Evolutionary conservation across 2,888 invertebrate species (phyloP), one percentile per base, ranked within the genome.

Genomic region (Lingula anatina): DNA sequence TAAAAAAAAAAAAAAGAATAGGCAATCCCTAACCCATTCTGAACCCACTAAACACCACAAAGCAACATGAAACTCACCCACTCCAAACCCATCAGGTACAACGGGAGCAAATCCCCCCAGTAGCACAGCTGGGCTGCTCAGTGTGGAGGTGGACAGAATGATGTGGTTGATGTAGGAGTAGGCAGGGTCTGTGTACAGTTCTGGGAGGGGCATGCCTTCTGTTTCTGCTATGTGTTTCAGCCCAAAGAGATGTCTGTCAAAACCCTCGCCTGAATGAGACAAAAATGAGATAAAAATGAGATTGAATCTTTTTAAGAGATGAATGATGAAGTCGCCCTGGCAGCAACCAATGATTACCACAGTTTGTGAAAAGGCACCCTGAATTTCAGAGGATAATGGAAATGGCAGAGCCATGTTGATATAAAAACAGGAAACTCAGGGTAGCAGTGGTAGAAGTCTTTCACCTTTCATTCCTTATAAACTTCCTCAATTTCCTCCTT

Each of bases 81-180:
- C 85, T 38, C 99, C 99, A 72, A 88, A 88, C 4, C 97, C 97
- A 80, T 97, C 86, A 46, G 81, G 78, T 0, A 87, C 86, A 5
- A 94, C 94, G 0, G 97, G 95, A 0, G 93, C 96, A 80, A 99
- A 99, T 0, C 90, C 91, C 25, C 96, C 97, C 24, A 89, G 87
- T 65, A 86, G 78, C 12, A 96, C 86, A 47, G 87, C 86, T 1
- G 90, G 88, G 43, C 93, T 89, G 1, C 88, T 86, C 43, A 99
- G 79, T 0, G 97, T 96, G 47, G 95, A 95, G 0, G 97, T 97
- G 44, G 97, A 97, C 37, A 99, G 79, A 59, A 94, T 86, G 61
- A 90, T 92, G 64, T 90, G 84, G 78, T 94, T 94, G 54, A 96
- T 83, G 53, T 81, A 81, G 45, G 81, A 79, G 73, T 90, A 96